These are phyloP conservation scores for Astropecten irregularis DNA, from an alignment of 53 echinoderm and acorn worm genomes.

Conservation along the genomic window DNA sequence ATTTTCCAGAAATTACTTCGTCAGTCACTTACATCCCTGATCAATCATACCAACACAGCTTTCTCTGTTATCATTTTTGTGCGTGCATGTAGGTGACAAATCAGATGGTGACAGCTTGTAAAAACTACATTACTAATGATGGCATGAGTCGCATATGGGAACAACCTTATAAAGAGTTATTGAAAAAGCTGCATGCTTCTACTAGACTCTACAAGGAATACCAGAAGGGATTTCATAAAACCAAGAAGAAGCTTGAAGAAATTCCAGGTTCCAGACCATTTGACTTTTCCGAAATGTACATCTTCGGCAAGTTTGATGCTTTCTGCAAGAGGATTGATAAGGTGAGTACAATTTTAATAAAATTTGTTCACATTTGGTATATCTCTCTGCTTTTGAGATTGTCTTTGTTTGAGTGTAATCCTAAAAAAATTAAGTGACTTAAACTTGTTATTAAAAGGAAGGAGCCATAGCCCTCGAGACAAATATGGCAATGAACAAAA, in stretches of 20 bases:
- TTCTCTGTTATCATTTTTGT: too few relatives aligned
- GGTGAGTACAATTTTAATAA: not conserved
- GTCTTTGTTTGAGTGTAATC: too few relatives aligned
- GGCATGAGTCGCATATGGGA: conserved; percentile 96
- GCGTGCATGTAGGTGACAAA: conserved; percentile 96
- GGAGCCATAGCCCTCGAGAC: too few relatives aligned
- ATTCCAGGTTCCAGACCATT: conserved; percentile 88
- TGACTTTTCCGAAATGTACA: conserved; percentile 99
- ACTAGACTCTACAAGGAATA: conserved; percentile 88
- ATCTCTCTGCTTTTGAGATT: too few relatives aligned
- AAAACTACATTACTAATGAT: conserved; percentile 90
- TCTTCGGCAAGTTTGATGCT: conserved; percentile 99
- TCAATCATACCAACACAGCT: too few relatives aligned
- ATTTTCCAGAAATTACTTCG: too few relatives aligned
- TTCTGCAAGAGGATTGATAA: conserved; percentile 78
- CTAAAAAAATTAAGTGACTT: too few relatives aligned
- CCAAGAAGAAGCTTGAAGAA: conserved; percentile 96
- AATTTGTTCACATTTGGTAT: not conserved
- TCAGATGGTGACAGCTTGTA: conserved; percentile 99
- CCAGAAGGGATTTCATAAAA: conserved; percentile 88
- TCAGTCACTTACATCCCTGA: too few relatives aligned
- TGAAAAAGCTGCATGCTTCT: conserved; percentile 75
- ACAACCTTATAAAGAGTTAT: conserved; percentile 73
- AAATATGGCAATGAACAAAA: too few relatives aligned
- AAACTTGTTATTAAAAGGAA: too few relatives aligned